These are phyloP conservation scores for Cottus gobio DNA, from an alignment of 2,113 vertebrate species.

Conservation along the genomic window DNA sequence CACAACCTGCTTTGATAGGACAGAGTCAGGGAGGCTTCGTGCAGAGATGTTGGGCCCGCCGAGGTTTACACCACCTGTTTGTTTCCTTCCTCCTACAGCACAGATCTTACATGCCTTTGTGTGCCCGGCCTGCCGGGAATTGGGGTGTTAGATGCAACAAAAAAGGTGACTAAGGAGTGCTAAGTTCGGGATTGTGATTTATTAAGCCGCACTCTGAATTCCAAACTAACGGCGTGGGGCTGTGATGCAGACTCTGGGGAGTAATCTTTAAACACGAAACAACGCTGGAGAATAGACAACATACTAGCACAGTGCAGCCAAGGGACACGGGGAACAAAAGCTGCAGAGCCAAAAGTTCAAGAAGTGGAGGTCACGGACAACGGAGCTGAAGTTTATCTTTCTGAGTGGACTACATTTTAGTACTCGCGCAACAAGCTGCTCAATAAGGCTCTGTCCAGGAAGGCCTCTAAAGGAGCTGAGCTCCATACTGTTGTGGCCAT, in stretches of 20 bases:
- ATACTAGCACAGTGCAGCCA: slow-evolving; percentile 54
- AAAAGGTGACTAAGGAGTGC: slow-evolving; percentile 85
- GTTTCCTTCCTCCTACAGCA: slow-evolving; percentile 74
- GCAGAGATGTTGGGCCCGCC: slow-evolving; percentile 68
- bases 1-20: slow-evolving; percentile 78
- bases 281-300: slow-evolving; percentile 67
- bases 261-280: slow-evolving; percentile 80
- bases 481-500: neutral
- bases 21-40: slow-evolving; percentile 66
- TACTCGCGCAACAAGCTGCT: slow-evolving; percentile 23
- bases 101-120: slow-evolving; percentile 76
- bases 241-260: slow-evolving; percentile 76
- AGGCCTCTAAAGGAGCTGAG: neutral
- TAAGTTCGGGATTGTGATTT: slow-evolving; percentile 89
- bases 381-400: slow-evolving; percentile 61
- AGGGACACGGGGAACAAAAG: slow-evolving; percentile 59
- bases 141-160: slow-evolving; percentile 83
- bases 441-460: neutral
- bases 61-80: slow-evolving; percentile 85
- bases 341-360: slow-evolving; percentile 51
- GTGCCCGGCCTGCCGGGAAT: slow-evolving; percentile 74
- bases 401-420: slow-evolving; percentile 53
- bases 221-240: slow-evolving; percentile 72
- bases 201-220: slow-evolving; percentile 85
- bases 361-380: slow-evolving; percentile 61